These are phyloP conservation scores for Maccullochella peelii DNA, from an alignment of 2,113 vertebrate genomes.

Conservation along the genomic window DNA sequence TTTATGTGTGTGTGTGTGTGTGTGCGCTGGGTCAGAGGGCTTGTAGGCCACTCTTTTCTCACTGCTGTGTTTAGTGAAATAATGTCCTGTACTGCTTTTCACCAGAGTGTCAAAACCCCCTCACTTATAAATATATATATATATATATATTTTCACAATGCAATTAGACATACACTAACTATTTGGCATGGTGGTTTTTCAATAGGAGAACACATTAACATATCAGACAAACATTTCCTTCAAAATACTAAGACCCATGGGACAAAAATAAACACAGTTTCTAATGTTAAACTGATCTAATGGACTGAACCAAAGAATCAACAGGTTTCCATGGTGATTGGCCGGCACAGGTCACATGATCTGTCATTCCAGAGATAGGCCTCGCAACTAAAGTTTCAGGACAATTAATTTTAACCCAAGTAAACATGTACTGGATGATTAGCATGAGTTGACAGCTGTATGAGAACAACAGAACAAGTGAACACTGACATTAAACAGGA, in stretches of 20 bases:
- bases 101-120: constrained; percentile 48
- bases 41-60: constrained; percentile 51
- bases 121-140: no score
- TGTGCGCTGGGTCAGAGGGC: constrained; percentile 32
- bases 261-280: not conserved
- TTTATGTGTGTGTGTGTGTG: not conserved
- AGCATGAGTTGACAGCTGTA: not conserved
- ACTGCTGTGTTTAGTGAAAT: constrained; percentile 61
- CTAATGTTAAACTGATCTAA: not conserved
- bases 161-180: not conserved
- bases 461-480: not conserved
- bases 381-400: constrained; percentile 47
- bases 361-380: constrained; percentile 37
- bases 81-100: constrained; percentile 47
- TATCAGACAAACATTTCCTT: not conserved
- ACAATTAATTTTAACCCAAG: not conserved
- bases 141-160: not conserved
- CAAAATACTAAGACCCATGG: not conserved
- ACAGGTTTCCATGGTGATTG: constrained; percentile 69
- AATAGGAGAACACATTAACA: not conserved
- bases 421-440: not conserved
- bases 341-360: constrained; percentile 66
- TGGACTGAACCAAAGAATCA: constrained; percentile 50
- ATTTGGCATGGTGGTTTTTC: not conserved
- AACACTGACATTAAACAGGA: not conserved